Base-by-base conservation (phyloP, 2,888 invertebrate genomes). In the Saturnia japonica region DNA sequence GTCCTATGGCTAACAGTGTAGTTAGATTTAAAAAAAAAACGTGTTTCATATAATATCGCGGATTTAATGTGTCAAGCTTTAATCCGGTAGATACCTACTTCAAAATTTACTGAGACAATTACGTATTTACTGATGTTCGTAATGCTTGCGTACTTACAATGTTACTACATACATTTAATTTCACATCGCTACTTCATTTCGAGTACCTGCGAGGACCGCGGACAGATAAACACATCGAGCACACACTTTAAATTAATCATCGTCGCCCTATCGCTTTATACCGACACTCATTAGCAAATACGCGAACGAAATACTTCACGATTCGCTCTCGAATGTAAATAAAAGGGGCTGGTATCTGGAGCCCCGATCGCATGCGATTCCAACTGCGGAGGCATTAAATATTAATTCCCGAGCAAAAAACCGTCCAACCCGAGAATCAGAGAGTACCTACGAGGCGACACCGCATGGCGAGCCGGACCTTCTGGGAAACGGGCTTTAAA, bases 401-500 rank as follows among this genome's bases (percentile, higher is more conserved):
- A 88, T 89, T 88, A 89, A 88, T 89, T 88, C 84, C 79, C 77
- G 78, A 84, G 85, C 86, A 89, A 88, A 90, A 90, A 87, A 85
- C 74, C 75, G 66, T 54, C 78, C 84, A 82, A 81, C 79, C 76
- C 76, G 81, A 77, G 80, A 83, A 73, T 72, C 76, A 76, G 74
- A 85, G 83, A 54, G 54, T 83, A n/a, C n/a, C n/a, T n/a, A 82
- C 81, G 82, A 77, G 81, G 82, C 80, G 80, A 80, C 83, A 86
- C 83, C 82, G 83, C 78, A 57, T 14, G 57, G 25, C 57, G 28
- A 28, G 25, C 6, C 40, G 83, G 85, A 83, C 89, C 91, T 93
- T 93, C 93, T 92, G 89, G 88, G 93, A 93, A 93, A 83, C 82
- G 82, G 82, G 80, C 79, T 84, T 85, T 80, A 77, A 84, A 77